A percentile compares a stretch with the other conserved stretches of the same genome.
phyloP scores from a whole-genome alignment of 30 jellyfish, hydroid and myxozoan genomes.

The Hydra vulgaris region DNA sequence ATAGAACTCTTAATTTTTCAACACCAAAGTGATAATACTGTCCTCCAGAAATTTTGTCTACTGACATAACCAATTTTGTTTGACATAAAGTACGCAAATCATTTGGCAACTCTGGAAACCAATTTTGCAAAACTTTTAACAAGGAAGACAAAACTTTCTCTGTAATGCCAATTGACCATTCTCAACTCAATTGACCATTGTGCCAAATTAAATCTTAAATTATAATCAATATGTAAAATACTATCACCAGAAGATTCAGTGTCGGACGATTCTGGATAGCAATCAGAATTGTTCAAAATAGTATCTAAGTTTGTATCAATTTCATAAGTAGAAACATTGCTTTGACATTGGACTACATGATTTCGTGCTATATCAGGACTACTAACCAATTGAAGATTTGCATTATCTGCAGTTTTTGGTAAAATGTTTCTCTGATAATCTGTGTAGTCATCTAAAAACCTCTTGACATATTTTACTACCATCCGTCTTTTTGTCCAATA shows the following conservation, averaged over 20 bases:
- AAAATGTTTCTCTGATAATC: not conserved
- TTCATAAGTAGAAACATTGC: not conserved
- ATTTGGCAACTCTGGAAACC: not conserved
- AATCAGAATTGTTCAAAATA: not conserved
- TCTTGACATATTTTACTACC: too few relatives aligned
- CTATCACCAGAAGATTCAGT: not conserved
- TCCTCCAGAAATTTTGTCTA: not conserved
- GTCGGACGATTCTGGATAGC: not conserved
- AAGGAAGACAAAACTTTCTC: not conserved
- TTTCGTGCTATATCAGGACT: not conserved
- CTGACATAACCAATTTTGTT: not conserved
- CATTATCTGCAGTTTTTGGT: not conserved
- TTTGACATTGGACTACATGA: not conserved
- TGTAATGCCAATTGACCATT: not conserved
- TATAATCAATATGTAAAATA: not conserved
- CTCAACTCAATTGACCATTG: not conserved
- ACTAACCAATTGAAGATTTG: not conserved
- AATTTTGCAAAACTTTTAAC: not conserved
- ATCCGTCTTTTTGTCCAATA: too few relatives aligned
- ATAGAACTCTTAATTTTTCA: not conserved
- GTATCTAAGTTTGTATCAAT: not conserved
- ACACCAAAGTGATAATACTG: not conserved
- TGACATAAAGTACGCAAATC: not conserved
- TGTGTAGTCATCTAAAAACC: not conserved
- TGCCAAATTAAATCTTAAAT: not conserved